Evolutionary conservation across 2,113 vertebrate species (phyloP).

Genomic region (Perca schrenkii): DNA sequence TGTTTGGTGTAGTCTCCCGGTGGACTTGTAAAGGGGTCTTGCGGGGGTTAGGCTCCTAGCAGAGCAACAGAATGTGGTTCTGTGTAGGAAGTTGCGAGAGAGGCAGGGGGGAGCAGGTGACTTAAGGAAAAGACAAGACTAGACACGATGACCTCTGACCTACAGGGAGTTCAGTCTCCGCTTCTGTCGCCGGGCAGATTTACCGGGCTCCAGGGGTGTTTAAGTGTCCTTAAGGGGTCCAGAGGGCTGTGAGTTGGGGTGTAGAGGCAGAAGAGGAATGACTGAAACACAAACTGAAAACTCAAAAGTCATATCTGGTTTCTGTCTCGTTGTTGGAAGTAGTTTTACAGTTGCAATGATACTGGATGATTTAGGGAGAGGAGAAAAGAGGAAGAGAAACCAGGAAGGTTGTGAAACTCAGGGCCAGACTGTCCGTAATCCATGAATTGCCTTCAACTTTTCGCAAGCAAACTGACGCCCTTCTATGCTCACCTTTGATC

Average conservation of each 20-base stretch:
- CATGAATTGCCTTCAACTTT: constrained; percentile 25
- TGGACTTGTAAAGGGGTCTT: constrained; percentile 29
- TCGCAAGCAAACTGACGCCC: constrained; percentile 24
- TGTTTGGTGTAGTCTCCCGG: background rate
- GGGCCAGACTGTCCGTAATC: constrained; percentile 12
- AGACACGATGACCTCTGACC: constrained; percentile 58
- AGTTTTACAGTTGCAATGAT: constrained; percentile 37
- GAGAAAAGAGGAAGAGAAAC: constrained; percentile 14
- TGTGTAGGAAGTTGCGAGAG: constrained; percentile 1
- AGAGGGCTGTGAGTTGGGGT: constrained; percentile 22
- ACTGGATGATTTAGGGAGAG: background rate
- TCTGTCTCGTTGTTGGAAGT: constrained; percentile 34
- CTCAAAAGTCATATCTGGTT: constrained; percentile 34
- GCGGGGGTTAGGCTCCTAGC: background rate
- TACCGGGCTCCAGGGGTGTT: constrained; percentile 31
- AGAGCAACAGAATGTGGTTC: constrained; percentile 14
- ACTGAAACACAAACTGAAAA: constrained; percentile 29
- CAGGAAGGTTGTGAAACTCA: constrained; percentile 7
- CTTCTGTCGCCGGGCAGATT: constrained; percentile 52
- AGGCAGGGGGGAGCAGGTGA: constrained; percentile 37
- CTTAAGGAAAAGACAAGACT: constrained; percentile 44
- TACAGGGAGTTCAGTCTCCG: constrained; percentile 41
- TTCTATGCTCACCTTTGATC: constrained; percentile 38
- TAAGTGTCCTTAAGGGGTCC: constrained; percentile 35
- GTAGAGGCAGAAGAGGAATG: constrained; percentile 16